Evolutionary conservation across 1,140 invertebrate genomes (phyloP).

Genomic region (Macrosteles quadrilineatus): DNA sequence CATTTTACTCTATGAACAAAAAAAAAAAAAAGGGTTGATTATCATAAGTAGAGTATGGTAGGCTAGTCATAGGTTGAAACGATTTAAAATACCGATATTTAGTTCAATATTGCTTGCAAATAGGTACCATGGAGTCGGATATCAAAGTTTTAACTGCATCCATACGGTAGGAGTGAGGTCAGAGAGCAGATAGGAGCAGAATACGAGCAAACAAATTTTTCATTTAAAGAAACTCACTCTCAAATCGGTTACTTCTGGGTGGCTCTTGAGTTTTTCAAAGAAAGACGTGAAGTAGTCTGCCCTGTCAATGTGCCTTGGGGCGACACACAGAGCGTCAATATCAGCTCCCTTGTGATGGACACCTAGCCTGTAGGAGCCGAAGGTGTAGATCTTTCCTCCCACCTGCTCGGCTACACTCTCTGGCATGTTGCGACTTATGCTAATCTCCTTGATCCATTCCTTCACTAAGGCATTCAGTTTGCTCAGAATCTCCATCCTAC

Average conservation of each 20-base stretch:
- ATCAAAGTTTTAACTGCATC: too few species aligned
- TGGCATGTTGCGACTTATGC: slow-evolving; percentile 84
- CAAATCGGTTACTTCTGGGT: slow-evolving; percentile 83
- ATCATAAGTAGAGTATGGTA: too few species aligned
- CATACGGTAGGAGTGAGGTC: too few species aligned
- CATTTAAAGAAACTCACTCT: slow-evolving; percentile 57
- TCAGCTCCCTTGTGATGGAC: slow-evolving; percentile 98
- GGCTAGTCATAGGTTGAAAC: too few species aligned
- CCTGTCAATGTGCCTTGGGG: slow-evolving; percentile 92
- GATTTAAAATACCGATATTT: too few species aligned
- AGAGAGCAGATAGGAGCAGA: too few species aligned
- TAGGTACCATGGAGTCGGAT: too few species aligned
- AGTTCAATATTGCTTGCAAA: too few species aligned
- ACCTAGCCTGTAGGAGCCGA: slow-evolving; percentile 91
- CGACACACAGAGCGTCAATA: slow-evolving; percentile 98
- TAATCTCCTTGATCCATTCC: slow-evolving; percentile 90
- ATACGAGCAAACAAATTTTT: too few species aligned
- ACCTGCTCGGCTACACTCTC: slow-evolving; percentile 80
- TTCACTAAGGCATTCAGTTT: slow-evolving; percentile 89
- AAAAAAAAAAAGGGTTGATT: too few species aligned
- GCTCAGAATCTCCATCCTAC: slow-evolving; percentile 60
- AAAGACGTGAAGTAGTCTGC: slow-evolving; percentile 95
- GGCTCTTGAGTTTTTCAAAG: slow-evolving; percentile 85
- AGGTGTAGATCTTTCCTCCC: slow-evolving; percentile 98
- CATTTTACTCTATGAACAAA: too few species aligned